Evolutionary conservation across 2,888 invertebrate genomes (phyloP).

Genomic region (Meiosimyza decipiens): DNA sequence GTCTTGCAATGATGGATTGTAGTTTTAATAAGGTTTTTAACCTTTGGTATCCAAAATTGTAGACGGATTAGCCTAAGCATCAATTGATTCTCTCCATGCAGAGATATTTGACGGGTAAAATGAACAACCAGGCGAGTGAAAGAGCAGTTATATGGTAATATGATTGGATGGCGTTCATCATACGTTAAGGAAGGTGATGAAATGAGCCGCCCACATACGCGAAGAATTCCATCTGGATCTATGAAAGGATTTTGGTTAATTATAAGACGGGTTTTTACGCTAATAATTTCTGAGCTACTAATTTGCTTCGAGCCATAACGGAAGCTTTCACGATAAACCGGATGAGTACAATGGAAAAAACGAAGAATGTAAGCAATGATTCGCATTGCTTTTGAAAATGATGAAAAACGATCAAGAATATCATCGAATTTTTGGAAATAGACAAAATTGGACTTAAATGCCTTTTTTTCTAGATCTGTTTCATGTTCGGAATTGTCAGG

Average conservation of each 20-base stretch:
- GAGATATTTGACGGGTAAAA: slow-evolving; percentile 23
- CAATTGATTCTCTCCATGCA: slow-evolving; percentile 17
- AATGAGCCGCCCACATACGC: slow-evolving; percentile 30
- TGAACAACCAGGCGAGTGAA: slow-evolving; percentile 19
- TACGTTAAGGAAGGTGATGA: slow-evolving; percentile 21
- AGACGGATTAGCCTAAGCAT: not conserved
- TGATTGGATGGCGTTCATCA: slow-evolving; percentile 30
- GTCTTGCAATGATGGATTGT: slow-evolving; percentile 1
- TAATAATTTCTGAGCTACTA: not conserved
- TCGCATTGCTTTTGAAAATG: slow-evolving; percentile 18
- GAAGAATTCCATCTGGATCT: slow-evolving; percentile 26
- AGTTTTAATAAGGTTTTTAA: slow-evolving; percentile 6
- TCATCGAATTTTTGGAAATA: not conserved
- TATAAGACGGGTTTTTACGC: not conserved
- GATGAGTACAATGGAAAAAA: slow-evolving; percentile 28
- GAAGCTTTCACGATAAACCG: not conserved
- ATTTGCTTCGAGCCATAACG: not conserved
- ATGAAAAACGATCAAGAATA: slow-evolving; percentile 26
- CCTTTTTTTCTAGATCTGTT: not conserved
- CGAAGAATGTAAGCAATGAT: slow-evolving; percentile 24
- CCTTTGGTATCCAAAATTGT: slow-evolving; percentile 15
- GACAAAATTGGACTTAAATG: not conserved
- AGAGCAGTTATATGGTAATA: slow-evolving; percentile 20
- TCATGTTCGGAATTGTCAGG: not conserved
- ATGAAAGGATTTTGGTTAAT: slow-evolving; percentile 31